Evolutionary conservation across 92 coral and sea anemone genomes (phyloP).

Genomic region (Metridium senile): DNA sequence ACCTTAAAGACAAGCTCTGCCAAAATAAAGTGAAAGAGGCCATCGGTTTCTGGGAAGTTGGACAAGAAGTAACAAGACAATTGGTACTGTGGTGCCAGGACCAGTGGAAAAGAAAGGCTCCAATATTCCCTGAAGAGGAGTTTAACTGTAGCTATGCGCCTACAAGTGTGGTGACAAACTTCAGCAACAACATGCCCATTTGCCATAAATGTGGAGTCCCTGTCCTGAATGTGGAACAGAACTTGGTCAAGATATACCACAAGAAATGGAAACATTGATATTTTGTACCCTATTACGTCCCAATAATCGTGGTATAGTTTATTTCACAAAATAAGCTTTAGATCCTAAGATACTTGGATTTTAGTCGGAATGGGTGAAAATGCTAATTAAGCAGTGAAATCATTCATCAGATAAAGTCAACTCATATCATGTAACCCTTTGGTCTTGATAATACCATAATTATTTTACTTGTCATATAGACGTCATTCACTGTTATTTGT

Average conservation of each 20-base stretch:
- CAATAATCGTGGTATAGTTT: too few species aligned
- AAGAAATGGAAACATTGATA: constrained; percentile 28
- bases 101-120: constrained; percentile 45
- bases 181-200: constrained; percentile 28
- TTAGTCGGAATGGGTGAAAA: too few species aligned
- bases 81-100: constrained; percentile 50
- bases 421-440: too few species aligned
- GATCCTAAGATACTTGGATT: too few species aligned
- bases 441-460: too few species aligned
- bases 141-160: not conserved
- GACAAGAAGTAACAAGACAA: constrained; percentile 21
- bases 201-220: constrained; percentile 51
- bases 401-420: too few species aligned
- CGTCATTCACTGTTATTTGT: too few species aligned
- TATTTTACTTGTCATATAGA: too few species aligned
- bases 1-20: constrained; percentile 16
- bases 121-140: not conserved
- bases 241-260: constrained; percentile 20
- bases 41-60: constrained; percentile 23
- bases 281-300: too few species aligned
- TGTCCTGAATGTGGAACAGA: constrained; percentile 46
- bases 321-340: too few species aligned
- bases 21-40: constrained; percentile 11
- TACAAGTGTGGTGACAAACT: constrained; percentile 23
- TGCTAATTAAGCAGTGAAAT: too few species aligned